A percentile compares a stretch with the other conserved stretches of the same genome.
Evolutionary conservation across 2,113 vertebrate species (phyloP).

Genomic region (Lamprotornis superbus): DNA sequence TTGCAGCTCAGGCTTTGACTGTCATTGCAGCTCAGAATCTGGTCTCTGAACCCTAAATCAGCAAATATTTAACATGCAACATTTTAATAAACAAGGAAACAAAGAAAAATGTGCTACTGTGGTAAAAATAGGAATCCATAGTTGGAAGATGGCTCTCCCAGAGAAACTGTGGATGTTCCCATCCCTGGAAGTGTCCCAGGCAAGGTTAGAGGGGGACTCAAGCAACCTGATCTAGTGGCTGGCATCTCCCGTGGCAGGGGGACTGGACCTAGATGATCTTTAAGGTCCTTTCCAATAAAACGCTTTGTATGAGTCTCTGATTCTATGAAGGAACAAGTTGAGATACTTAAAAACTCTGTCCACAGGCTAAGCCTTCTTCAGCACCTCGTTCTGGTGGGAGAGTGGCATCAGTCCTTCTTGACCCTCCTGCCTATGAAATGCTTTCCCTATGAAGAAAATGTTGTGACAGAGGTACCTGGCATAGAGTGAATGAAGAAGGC

Average conservation of each 20-base stretch:
- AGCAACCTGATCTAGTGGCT: neutral
- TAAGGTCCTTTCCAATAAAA: neutral
- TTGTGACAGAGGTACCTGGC: neutral
- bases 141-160: neutral
- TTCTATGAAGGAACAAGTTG: neutral
- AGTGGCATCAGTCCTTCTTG: neutral
- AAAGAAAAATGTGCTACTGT: neutral
- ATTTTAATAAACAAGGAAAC: neutral
- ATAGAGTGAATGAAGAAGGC: neutral
- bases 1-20: neutral
- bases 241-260: accelerated
- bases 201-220: neutral
- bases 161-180: neutral
- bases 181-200: neutral
- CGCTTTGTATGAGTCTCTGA: neutral
- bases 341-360: neutral
- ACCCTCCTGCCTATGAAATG: neutral
- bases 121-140: neutral
- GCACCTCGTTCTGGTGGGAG: neutral
- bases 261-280: no score
- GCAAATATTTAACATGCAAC: neutral
- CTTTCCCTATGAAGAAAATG: neutral
- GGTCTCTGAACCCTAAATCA: neutral
- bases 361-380: neutral
- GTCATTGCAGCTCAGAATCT: neutral